Evolutionary conservation across 2,888 invertebrate species (phyloP), one percentile per base, ranked within the genome.

Genomic region (Cephus pulcher): DNA sequence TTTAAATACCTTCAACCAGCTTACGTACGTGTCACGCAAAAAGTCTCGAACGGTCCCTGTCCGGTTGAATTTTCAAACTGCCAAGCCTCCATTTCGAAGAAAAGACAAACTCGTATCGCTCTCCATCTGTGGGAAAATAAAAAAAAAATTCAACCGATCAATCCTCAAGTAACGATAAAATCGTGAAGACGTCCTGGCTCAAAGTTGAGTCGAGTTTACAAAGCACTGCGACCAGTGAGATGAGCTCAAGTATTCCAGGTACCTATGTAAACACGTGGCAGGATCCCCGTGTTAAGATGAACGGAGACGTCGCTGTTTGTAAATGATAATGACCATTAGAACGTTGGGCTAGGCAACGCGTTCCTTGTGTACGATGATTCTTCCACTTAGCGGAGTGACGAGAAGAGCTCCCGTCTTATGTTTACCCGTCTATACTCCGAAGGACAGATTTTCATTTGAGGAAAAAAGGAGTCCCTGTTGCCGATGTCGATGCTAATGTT

Each of bases 331-430:
- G 86, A 86, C 86, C 85, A 86, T 86, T 87, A 86, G 86, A 86
- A 81, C 80, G 80, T 86, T 76, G 82, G 78, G 71, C 78, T 76
- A 76, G 73, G 78, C 68, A 35, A 70, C 70, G 70, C 70, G 70
- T 70, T 76, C 40, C 75, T 32, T 75, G 30, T 80, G 79, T 79
- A 74, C 32, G 35, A 70, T 56, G 75, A 88, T 88, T 88, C 88
- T 88, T 87, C 84, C 88, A 88, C 87, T 89, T 89, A 89, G 85
- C 88, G 80, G 83, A 79, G 82, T 81, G 80, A 83, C 83, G 86
- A 83, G 83, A 86, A 88, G 87, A 88, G 89, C 89, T 89, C 85
- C 89, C 84, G 89, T 89, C 87, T 88, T 86, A 81, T 87, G 84
- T 87, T 89, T 88, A 80, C 80, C 79, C 34, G 15, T 37, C 79